Percentiles rank a stretch among this genome's conserved stretches.
Evolutionary conservation across 2,797 vertebrate genomes (phyloP).

Genomic region (Acanthornis magna): DNA sequence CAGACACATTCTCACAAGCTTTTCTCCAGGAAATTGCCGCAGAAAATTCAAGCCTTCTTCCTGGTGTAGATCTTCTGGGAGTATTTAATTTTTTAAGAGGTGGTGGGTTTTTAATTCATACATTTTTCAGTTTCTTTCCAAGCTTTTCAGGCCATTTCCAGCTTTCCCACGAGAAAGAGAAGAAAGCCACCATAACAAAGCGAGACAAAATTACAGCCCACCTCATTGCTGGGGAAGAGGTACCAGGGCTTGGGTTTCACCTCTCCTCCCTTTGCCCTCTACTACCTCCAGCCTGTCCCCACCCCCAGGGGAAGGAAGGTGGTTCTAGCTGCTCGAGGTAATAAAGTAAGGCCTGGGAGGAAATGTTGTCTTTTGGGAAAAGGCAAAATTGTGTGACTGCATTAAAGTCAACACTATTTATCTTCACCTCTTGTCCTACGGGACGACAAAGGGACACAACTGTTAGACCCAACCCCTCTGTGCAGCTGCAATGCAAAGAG

Average conservation of each 20-base stretch:
- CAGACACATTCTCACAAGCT: background rate
- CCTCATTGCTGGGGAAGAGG: slow-evolving; percentile 4
- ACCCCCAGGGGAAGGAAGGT: slow-evolving; percentile 39
- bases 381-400: slow-evolving; percentile 75
- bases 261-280: background rate
- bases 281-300: background rate
- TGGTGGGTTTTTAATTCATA: background rate
- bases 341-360: slow-evolving; percentile 69
- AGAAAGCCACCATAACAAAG: slow-evolving; percentile 36
- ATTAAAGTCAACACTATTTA: slow-evolving; percentile 85
- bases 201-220: slow-evolving; percentile 39
- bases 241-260: slow-evolving; percentile 15
- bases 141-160: slow-evolving; percentile 38
- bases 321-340: slow-evolving; percentile 30
- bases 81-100: background rate
- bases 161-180: slow-evolving; percentile 62
- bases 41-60: background rate
- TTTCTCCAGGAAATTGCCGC: background rate
- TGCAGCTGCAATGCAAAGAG: slow-evolving; percentile 83
- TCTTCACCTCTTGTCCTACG: slow-evolving; percentile 82
- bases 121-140: slow-evolving; percentile 18
- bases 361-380: slow-evolving; percentile 79
- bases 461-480: slow-evolving; percentile 82
- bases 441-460: slow-evolving; percentile 78
- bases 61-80: background rate